Base-by-base conservation (phyloP, 1,140 invertebrate genomes). In the Philotrypesis tridentata region DNA sequence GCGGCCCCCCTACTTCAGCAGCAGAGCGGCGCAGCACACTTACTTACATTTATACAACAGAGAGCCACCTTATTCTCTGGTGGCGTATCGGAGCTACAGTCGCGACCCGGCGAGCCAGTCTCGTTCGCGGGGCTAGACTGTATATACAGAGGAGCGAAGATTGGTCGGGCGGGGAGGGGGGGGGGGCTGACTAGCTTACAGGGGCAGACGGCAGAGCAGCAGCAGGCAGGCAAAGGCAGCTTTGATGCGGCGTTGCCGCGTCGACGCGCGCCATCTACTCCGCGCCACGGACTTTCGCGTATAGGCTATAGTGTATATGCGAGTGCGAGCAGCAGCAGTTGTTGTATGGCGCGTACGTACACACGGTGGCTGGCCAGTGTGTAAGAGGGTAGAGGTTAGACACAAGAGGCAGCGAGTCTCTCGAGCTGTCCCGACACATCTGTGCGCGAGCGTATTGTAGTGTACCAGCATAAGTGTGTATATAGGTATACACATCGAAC, bases 221-320 rank as follows among this genome's bases (percentile, higher is more conserved):
- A n/a, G 81, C 74, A 29, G 79, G n/a, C n/a, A n/a, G n/a, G n/a
- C n/a, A n/a, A n/a, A n/a, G n/a, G n/a, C n/a, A n/a, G n/a, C n/a
- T 61, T 79, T 81, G 71, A 79, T 82, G 37, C 48, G 74, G 61
- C 67, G 83, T 65, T 76, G 80, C 72, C 82, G 77, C 82, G 78
- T 82, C 71, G 83, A 23, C 55, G 76, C 40, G 63, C 65, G 68
- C 60, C 78, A 61, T 48, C 67, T 31, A 60, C 70, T n/a, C 21
- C 5, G 29, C n/a, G 40, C 33, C 25, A 61, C 60, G 48, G 67
- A 71, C 77, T 55, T 77, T 70, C 29, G 77, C 77, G 27, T 63
- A 65, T 61, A 70, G n/a, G 55, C 12, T 14, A 60, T 3, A 5
- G 33, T 5, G 55, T 73, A 75, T 77, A 83, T 61, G 80, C 83